phyloP scores from a whole-genome alignment of 2,888 invertebrate genomes.

The Agriotes lineatus region DNA sequence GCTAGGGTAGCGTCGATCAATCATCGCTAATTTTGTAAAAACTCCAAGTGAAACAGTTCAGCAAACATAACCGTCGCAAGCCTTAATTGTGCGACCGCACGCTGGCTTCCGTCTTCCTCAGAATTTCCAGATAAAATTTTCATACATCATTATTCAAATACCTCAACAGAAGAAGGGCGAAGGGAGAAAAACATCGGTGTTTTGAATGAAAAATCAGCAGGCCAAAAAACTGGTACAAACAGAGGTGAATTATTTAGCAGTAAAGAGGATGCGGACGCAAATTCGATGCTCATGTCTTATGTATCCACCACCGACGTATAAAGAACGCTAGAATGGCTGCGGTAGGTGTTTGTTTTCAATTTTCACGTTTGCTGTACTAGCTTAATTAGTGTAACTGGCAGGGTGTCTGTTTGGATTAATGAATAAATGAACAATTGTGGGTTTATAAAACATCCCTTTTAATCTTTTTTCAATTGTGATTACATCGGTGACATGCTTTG shows the following conservation, averaged over 20 bases:
- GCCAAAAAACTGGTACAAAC: constrained; percentile 29
- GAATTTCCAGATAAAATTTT: constrained; percentile 29
- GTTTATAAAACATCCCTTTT: too few species aligned
- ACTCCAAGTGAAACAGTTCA: background rate
- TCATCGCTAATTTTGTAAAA: background rate
- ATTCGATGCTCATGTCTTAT: constrained; percentile 36
- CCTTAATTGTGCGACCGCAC: constrained; percentile 8
- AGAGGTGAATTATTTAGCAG: constrained; percentile 33
- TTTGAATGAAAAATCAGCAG: constrained; percentile 39
- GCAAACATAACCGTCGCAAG: constrained; percentile 6
- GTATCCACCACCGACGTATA: constrained; percentile 19
- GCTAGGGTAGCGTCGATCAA: too few species aligned
- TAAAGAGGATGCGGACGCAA: constrained; percentile 33
- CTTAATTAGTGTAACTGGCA: too few species aligned
- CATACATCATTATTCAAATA: constrained; percentile 34
- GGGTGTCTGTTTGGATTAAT: too few species aligned
- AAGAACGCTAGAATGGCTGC: constrained; percentile 9
- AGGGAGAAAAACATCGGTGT: constrained; percentile 27
- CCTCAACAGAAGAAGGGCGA: constrained; percentile 23
- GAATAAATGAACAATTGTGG: too few species aligned
- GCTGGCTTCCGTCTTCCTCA: background rate
- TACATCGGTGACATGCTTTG: too few species aligned
- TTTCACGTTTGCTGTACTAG: too few species aligned
- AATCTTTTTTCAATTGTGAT: too few species aligned
- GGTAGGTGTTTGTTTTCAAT: too few species aligned